Evolutionary conservation across 1,140 invertebrate species (phyloP), one percentile per base, ranked within the genome.

Genomic region (Thaumetopoea pityocampa): DNA sequence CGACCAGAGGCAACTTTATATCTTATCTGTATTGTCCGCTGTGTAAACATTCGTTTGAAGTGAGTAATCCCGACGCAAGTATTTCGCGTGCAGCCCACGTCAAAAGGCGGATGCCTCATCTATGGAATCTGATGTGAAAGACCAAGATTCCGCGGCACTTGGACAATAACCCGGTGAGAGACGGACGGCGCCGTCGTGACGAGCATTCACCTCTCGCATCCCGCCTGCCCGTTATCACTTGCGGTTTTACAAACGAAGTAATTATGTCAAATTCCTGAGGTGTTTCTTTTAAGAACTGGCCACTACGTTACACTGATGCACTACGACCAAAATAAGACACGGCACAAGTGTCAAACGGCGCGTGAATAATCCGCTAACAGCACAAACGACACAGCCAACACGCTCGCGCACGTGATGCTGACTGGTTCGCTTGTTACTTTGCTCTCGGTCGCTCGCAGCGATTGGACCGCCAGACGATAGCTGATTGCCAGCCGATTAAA

Each of bases 151-250:
- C 74, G 77, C 69, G 71, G 67, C 76, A 77, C 72, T 77, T 70
- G 79, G 72, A 83, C 77, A 81, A 83, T 83, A 80, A 66, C 60
- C 66, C 71, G 68, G 74, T 72, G 79, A 79, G 77, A 83, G 74
- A 72, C n/a, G n/a, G n/a, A n/a, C 71, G 74, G 76, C 76, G 72
- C 73, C 76, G 78, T 65, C 64, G 63, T 66, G 78, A 78, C 74
- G 79, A 83, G 67, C 79, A 63, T 83, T 83, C 68, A 83, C 74
- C 79, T 83, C 71, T 82, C 68, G 59, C 63, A 77, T 77, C 67
- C 63, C 71, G 63, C 43, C 40, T 46, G 45, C 44, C 32, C 52
- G 44, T 64, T 59, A 43, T 51, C 44, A 54, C 47, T 62, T 53
- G 62, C 42, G 24, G 40, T 42, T 41, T 51, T 36, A 44, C 19